Base-by-base conservation (phyloP, 2,888 invertebrate species). In the Drosophila stalkeri region DNA sequence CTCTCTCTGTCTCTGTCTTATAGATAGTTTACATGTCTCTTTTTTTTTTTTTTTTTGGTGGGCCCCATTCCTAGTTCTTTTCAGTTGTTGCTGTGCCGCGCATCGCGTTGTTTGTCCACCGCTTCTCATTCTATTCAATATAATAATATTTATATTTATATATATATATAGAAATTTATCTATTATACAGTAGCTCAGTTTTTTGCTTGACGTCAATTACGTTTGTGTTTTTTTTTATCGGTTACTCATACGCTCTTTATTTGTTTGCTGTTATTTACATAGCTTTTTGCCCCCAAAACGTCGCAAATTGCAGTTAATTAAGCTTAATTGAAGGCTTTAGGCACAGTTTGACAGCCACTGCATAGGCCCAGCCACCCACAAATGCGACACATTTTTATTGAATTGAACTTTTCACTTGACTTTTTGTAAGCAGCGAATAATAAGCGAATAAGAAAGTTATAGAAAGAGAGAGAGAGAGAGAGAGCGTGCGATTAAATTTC, bases 381-480 rank as follows among this genome's bases (percentile, higher is more conserved):
- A 64, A 68, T 66, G 35, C 51, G 41, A n/a, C 49, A 55, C 63
- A 63, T 73, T 80, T 77, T 77, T 43, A 62, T 65, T 74, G 39
- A 87, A 82, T 85, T 85, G 85, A 87, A 84, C 89, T 80, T 72
- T 77, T 74, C 67, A 84, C 66, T 89, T 87, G 80, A 81, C 81
- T 70, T 66, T 61, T 65, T 57, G 65, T 39, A 44, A 63, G 27
- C 62, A 56, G 41, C 5, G 18, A 20, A 41, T 11, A 39, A 60
- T 7, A 23, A 31, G 41, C 9, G 23, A 20, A 41, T 9, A 27
- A 56, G 16, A 23, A 12, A 51, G 49, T 18, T 33, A 12, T 12
- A 23, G 27, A 27, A 6, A 4, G 27, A 27, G 6, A 27, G 27
- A 6, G 27, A 27, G 27, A 27, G 27, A 1, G 27, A 3, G 1